Evolutionary conservation across 2,113 vertebrate species (phyloP).

Genomic region (Natator depressus): DNA sequence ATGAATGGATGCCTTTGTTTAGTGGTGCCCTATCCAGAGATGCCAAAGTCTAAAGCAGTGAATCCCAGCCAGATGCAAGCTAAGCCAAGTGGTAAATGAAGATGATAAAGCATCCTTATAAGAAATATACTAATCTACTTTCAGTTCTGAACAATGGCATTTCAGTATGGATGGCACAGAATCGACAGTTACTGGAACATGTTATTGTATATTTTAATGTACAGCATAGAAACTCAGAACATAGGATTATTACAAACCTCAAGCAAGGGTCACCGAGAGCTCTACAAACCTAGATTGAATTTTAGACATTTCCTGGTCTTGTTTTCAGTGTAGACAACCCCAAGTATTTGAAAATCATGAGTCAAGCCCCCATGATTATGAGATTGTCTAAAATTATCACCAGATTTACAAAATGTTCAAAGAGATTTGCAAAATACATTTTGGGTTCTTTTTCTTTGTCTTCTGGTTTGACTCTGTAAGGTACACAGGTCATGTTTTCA

Average conservation of each 20-base stretch:
- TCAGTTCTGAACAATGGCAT: not conserved
- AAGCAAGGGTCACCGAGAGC: not conserved
- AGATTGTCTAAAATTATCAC: not conserved
- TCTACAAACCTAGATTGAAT: not conserved
- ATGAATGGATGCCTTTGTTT: not conserved
- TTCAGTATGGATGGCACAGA: not conserved
- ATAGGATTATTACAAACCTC: not conserved
- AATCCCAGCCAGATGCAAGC: not conserved
- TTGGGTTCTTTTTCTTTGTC: not conserved
- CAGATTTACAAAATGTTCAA: not conserved
- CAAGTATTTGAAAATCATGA: not conserved
- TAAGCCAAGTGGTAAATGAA: not conserved
- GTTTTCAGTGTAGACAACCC: not conserved
- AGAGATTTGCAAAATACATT: not conserved
- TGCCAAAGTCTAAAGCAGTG: not conserved
- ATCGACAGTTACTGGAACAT: not conserved
- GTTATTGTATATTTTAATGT: no score
- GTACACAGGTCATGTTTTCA: not conserved
- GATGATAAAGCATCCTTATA: not conserved
- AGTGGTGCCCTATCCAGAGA: not conserved
- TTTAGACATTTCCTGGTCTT: not conserved
- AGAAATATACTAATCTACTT: not conserved
- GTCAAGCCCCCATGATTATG: not conserved
- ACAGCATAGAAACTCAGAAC: not conserved
- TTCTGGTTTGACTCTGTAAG: not conserved